Base-by-base conservation (phyloP, 1,140 invertebrate genomes). In the Drepana arcuata region DNA sequence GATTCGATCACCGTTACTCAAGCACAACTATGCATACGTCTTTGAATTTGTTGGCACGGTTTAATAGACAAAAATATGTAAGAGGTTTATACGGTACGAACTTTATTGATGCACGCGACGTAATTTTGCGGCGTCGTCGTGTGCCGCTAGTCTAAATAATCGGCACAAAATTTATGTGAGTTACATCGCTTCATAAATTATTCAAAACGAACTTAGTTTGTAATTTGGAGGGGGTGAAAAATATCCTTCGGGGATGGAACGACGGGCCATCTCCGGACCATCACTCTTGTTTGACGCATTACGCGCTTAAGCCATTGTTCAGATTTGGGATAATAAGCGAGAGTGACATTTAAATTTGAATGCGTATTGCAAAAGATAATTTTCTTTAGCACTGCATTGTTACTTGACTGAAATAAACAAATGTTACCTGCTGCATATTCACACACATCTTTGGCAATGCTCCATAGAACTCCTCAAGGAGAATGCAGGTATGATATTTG, bases 131-230 rank as follows among this genome's bases (percentile, higher is more conserved):
- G n/a, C n/a, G n/a, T n/a, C n/a, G n/a, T n/a, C n/a, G n/a, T n/a
- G n/a, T n/a, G n/a, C n/a, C n/a, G n/a, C n/a, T n/a, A n/a, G n/a
- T n/a, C n/a, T n/a, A n/a, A n/a, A n/a, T n/a, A n/a, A n/a, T n/a
- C n/a, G n/a, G n/a, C n/a, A 16, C 21, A 36, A 39, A 35, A 49
- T 42, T 43, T 49, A 43, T 43, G 46, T 42, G 32, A 34, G 36
- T 34, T 32, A 49, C 35, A 32, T 40, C 25, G 40, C 35, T 15
- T 40, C n/a, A n/a, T n/a, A n/a, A n/a, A n/a, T n/a, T n/a, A 21
- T 21, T 21, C 18, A 5, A 21, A 21, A 21, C 9, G 18, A 21
- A 26, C 6, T 26, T 26, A 26, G 2, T 2, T 26, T 26, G 24
- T 26, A 4, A 26, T 26, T 26, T 26, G n/a, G 10, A 26, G 24